Evolutionary conservation across 2,888 invertebrate genomes (phyloP), one percentile per base, ranked within the genome.

Genomic region (Cheiracanthium punctorium): DNA sequence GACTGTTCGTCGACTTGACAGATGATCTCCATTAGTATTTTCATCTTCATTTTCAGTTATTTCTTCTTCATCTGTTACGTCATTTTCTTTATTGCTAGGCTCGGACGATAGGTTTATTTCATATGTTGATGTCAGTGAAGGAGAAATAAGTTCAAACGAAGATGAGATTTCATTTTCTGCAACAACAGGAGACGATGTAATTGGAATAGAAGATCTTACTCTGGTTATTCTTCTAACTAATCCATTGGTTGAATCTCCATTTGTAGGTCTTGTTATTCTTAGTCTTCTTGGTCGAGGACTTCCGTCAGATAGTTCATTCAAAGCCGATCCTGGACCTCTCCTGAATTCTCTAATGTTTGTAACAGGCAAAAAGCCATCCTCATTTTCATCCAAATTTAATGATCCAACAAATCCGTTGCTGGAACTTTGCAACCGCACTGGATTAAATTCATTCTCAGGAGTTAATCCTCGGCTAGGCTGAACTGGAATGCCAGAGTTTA

Each of bases 221-320:
- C 72, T 77, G 0, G 87, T 81, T 14, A 87, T 52, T 81, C 87
- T 71, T 67, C 87, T 69, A 20, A 87, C 12, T 12, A 81, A 77
- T 43, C 58, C 17, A 33, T 58, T 86, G 2, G 52, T 28, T 41
- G 8, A n/a, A n/a, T 48, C 71, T 20, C 77, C 41, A 58, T 79
- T 77, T 14, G 76, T 43, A 29, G 87, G 87, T 41, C 87, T 76
- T 5, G 81, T 87, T 7, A 87, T 52, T 81, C 87, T 81, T 28
- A 81, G 52, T 20, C 81, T 76, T 37, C 81, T 75, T 29, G 81
- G 70, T 58, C 80, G 81, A 1, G 58, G 2, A n/a, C 75, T 52
- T 14, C 24, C 17, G 7, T 65, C 77, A 12, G 65, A 33, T 20
- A 20, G 10, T 8, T 86, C 85, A 33, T 80, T 75, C 7, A 72